phyloP scores from a whole-genome alignment of 2,113 vertebrate genomes.

The Tautogolabrus adspersus region DNA sequence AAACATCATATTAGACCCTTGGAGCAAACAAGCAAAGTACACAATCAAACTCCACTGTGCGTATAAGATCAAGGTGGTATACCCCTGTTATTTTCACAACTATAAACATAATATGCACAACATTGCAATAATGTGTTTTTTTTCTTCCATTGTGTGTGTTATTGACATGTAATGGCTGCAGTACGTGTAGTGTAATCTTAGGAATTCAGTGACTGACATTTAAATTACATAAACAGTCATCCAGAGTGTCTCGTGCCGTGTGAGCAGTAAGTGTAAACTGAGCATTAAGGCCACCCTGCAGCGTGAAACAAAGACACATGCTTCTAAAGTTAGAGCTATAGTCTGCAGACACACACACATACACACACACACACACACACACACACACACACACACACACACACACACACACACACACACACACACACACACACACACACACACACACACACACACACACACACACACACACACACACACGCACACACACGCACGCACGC shows the following conservation, averaged over 20 bases:
- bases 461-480: constrained; percentile 3
- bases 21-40: no score
- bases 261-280: not conserved
- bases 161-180: no score
- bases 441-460: constrained; percentile 1
- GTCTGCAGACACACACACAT: constrained; percentile 4
- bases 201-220: not conserved
- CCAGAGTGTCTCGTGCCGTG: not conserved
- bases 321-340: constrained; percentile 37
- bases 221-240: not conserved
- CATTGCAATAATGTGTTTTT: no score
- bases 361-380: constrained; percentile 10
- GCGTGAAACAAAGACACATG: constrained; percentile 12
- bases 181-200: no score
- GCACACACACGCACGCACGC: constrained; percentile 1
- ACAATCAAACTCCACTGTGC: no score
- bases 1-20: no score
- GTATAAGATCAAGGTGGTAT: no score
- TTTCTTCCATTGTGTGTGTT: no score
- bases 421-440: constrained; percentile 5
- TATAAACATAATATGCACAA: no score
- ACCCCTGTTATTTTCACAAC: no score
- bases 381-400: not conserved
- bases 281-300: not conserved
- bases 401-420: not conserved